Evolutionary conservation across 2,888 invertebrate genomes (phyloP).

Genomic region (Pterostichus madidus): DNA sequence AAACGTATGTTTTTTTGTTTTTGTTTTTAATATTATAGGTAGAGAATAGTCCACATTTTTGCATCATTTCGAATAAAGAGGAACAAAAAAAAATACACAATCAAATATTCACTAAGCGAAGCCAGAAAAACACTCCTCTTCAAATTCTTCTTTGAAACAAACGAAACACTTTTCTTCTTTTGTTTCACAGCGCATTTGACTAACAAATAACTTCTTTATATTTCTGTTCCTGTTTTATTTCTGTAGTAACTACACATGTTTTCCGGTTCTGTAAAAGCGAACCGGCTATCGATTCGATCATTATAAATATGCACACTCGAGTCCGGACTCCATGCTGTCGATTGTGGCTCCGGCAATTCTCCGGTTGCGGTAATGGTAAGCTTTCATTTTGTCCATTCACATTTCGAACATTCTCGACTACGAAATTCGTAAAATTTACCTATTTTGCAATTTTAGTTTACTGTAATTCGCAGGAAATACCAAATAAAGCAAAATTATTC

Average conservation of each 20-base stretch:
- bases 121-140: background rate
- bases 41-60: too few species aligned
- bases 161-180: constrained; percentile 15
- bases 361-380: constrained; percentile 10
- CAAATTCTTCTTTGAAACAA: background rate
- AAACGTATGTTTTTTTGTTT: too few species aligned
- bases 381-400: background rate
- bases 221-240: constrained; percentile 20
- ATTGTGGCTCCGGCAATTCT: constrained; percentile 19
- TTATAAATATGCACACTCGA: constrained; percentile 53
- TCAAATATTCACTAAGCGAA: background rate
- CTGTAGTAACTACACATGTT: constrained; percentile 35
- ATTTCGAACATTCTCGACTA: background rate
- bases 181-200: constrained; percentile 31
- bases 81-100: background rate
- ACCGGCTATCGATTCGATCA: constrained; percentile 42
- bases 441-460: too few species aligned
- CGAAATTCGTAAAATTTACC: too few species aligned
- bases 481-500: too few species aligned
- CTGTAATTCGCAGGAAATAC: too few species aligned
- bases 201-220: constrained; percentile 58
- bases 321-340: background rate
- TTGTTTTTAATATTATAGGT: too few species aligned
- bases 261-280: constrained; percentile 19
- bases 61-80: background rate